These are phyloP conservation scores for Dendrolimus houi DNA, from an alignment of 2,888 invertebrate species.

Conservation along the genomic window DNA sequence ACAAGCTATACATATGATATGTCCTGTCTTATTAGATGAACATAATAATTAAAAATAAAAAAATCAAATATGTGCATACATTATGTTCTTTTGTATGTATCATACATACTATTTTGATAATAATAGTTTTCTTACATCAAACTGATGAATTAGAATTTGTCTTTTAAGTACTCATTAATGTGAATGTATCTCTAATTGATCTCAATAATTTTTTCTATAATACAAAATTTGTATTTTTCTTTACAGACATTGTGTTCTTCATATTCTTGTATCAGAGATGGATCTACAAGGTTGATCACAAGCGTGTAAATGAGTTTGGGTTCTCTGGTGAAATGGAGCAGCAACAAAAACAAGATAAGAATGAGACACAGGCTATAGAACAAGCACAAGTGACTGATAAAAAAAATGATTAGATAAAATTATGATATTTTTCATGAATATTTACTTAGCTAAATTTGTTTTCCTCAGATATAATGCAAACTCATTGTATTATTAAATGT, in stretches of 20 bases:
- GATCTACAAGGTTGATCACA: slow-evolving; percentile 98
- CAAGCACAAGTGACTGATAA: slow-evolving; percentile 42
- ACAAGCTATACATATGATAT: too few species aligned
- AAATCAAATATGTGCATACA: too few species aligned
- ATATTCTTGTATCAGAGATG: slow-evolving; percentile 99
- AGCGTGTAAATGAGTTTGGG: slow-evolving; percentile 98
- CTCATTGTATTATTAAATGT: background rate
- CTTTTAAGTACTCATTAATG: too few species aligned
- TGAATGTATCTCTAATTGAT: background rate
- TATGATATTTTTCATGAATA: slow-evolving; percentile 2
- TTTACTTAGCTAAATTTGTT: background rate
- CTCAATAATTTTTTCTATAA: background rate
- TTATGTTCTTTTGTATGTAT: too few species aligned
- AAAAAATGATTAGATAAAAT: slow-evolving; percentile 57
- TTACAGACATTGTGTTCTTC: slow-evolving; percentile 96
- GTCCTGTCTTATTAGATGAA: too few species aligned
- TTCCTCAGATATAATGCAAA: background rate
- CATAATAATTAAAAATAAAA: too few species aligned
- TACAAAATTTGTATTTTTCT: slow-evolving; percentile 10
- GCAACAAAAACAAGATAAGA: slow-evolving; percentile 54
- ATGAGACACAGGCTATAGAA: slow-evolving; percentile 49
- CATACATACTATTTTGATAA: too few species aligned
- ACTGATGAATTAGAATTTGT: too few species aligned
- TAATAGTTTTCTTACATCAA: too few species aligned
- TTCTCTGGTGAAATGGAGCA: slow-evolving; percentile 94